Percentiles rank a stretch among this genome's conserved stretches.
Conservation (phyloP, 2,113 vertebrate species). For the Campylomormyrus tamandua region DNA sequence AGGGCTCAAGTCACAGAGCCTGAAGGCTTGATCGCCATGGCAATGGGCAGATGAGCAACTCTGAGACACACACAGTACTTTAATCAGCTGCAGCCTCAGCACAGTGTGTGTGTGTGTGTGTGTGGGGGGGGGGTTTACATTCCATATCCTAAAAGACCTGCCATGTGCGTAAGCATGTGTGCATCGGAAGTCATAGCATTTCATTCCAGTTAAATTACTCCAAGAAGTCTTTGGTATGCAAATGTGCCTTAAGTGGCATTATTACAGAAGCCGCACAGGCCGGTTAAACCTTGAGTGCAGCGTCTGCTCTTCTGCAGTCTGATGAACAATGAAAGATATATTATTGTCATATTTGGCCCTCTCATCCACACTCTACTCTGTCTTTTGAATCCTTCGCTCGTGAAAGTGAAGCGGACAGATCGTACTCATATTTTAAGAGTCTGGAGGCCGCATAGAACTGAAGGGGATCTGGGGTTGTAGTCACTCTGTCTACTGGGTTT, state of each 20-base stretch:
- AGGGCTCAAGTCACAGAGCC: not conserved
- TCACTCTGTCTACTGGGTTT: not conserved
- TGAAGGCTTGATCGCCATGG: not conserved
- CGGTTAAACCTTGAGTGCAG: not conserved
- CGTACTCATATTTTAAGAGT: not conserved
- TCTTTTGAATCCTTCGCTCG: not conserved
- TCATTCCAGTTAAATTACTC: not conserved
- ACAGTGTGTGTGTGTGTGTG: not conserved
- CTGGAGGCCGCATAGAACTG: not conserved
- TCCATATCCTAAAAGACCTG: not conserved
- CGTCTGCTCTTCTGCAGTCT: not conserved
- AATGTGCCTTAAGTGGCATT: not conserved
- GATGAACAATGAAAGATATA: not conserved
- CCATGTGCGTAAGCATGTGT: not conserved
- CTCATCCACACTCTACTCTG: not conserved
- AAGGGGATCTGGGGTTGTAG: not conserved
- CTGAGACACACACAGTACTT: slow-evolving; percentile 3
- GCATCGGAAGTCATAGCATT: not conserved
- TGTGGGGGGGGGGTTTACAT: not conserved
- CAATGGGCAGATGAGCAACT: not conserved
- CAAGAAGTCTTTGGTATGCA: not conserved
- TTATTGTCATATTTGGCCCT: not conserved
- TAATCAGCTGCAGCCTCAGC: slow-evolving; percentile 6
- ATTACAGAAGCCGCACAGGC: not conserved
- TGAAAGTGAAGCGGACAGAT: not conserved